phyloP scores from a whole-genome alignment of 2,888 invertebrate species.

The Gryllus longicercus region DNA sequence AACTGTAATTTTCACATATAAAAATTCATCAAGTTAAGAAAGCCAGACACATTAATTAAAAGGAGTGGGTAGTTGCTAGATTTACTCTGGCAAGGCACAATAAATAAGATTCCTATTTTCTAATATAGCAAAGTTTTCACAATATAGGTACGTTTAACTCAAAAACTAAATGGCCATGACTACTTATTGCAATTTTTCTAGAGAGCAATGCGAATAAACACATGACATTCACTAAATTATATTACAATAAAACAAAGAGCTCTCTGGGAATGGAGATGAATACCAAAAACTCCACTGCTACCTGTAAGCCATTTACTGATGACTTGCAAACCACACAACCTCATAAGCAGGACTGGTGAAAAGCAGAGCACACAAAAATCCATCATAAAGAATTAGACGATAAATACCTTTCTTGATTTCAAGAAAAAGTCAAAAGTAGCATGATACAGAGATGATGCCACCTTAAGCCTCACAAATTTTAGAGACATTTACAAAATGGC shows the following conservation, averaged over 20 bases:
- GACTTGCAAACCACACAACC: conserved; percentile 17
- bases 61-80: background rate
- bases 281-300: conserved; percentile 1
- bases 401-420: background rate
- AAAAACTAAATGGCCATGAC: background rate
- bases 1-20: background rate
- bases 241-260: conserved; percentile 1
- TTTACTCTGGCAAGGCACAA: background rate
- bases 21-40: background rate
- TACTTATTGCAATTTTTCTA: background rate
- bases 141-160: background rate
- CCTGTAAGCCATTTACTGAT: conserved; percentile 17
- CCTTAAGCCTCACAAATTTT: too few relatives aligned
- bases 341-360: conserved; percentile 9
- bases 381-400: background rate
- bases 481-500: too few relatives aligned
- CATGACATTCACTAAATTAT: background rate
- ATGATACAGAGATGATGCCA: background rate
- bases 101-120: background rate
- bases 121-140: background rate
- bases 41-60: background rate
- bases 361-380: conserved; percentile 17
- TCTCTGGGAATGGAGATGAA: background rate
- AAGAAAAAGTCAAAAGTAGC: background rate
- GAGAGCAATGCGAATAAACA: background rate